Evolutionary conservation across 2,888 invertebrate species (phyloP).

Genomic region (Psococerastis gibbosa): DNA sequence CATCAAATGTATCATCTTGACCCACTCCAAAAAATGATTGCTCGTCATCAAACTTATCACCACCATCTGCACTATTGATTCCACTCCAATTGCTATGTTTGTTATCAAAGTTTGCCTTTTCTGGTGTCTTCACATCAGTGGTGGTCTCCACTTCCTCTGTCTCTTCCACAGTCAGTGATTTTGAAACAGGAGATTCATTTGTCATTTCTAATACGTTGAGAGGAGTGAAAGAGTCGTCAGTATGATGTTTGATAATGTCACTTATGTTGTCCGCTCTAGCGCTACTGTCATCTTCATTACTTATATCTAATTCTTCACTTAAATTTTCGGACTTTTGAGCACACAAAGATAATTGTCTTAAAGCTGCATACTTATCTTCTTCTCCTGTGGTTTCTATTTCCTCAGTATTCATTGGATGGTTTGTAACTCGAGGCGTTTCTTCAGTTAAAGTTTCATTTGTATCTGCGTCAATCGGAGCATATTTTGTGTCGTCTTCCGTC

Average conservation of each 20-base stretch:
- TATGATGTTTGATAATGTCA: slow-evolving; percentile 15
- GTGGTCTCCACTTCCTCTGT: slow-evolving; percentile 13
- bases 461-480: slow-evolving; percentile 3
- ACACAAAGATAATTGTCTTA: slow-evolving; percentile 40
- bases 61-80: slow-evolving; percentile 20
- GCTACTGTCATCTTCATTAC: slow-evolving; percentile 19
- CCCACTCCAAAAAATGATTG: slow-evolving; percentile 15
- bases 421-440: slow-evolving; percentile 7
- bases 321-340: slow-evolving; percentile 25
- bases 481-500: slow-evolving; percentile 34
- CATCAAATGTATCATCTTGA: slow-evolving; percentile 1
- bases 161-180: slow-evolving; percentile 19
- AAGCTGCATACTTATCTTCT: slow-evolving; percentile 56
- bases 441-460: not conserved
- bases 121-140: slow-evolving; percentile 9
- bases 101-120: slow-evolving; percentile 1
- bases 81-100: slow-evolving; percentile 15
- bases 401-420: slow-evolving; percentile 5
- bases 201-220: not conserved
- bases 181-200: slow-evolving; percentile 16
- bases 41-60: slow-evolving; percentile 17
- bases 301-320: slow-evolving; percentile 22
- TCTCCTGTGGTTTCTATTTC: not conserved
- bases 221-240: slow-evolving; percentile 6
- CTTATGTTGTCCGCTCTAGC: slow-evolving; percentile 16